Percentiles rank a stretch among this genome's conserved stretches.
phyloP scores from a whole-genome alignment of 2,113 vertebrate genomes.

The Petromus typicus region DNA sequence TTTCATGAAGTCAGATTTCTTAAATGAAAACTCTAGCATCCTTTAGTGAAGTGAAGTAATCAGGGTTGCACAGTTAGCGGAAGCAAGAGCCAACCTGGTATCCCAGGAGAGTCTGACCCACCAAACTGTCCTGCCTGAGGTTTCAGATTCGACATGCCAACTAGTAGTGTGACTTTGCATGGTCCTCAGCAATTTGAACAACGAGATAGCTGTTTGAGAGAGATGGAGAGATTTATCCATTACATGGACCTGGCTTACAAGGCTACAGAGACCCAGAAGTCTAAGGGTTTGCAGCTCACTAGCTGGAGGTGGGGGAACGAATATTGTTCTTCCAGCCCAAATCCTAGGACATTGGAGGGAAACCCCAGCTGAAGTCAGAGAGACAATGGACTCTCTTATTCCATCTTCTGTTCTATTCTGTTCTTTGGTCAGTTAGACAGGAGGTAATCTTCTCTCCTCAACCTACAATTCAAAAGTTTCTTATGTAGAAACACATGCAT shows the following conservation, averaged over 20 bases:
- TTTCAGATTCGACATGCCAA: background rate
- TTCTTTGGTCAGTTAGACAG: background rate
- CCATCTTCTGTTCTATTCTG: background rate
- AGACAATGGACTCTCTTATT: background rate
- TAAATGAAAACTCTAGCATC: background rate
- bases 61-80: background rate
- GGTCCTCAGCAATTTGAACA: background rate
- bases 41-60: conserved; percentile 34
- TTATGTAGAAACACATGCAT: background rate
- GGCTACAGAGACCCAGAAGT: background rate
- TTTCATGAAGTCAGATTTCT: background rate
- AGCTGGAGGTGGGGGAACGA: background rate
- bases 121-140: background rate
- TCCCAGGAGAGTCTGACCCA: background rate
- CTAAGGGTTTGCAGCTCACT: background rate
- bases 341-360: background rate
- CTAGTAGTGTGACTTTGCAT: background rate
- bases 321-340: background rate
- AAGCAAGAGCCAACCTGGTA: background rate
- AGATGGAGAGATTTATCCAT: background rate
- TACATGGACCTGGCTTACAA: background rate
- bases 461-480: background rate
- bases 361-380: background rate
- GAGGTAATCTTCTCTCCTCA: background rate
- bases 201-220: background rate